Conservation (phyloP, 1,140 invertebrate species). For the Ridgeia piscesae region DNA sequence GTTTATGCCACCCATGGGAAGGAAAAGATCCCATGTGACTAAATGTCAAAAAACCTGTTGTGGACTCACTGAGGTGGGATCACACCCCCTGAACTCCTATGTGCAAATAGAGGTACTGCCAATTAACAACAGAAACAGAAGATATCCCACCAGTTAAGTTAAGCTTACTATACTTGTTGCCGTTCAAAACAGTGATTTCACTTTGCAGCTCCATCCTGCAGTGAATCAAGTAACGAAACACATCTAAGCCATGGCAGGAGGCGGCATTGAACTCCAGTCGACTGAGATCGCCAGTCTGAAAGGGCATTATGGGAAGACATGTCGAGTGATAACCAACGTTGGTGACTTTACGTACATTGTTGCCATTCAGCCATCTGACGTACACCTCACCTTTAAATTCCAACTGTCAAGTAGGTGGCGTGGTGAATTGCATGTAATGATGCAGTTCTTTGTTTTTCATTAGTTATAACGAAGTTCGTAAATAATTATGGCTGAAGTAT, state of each 20-base stretch:
- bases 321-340: slow-evolving; percentile 42
- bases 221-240: background rate
- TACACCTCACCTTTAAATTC: slow-evolving; percentile 50
- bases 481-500: too few relatives aligned
- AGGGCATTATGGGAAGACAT: slow-evolving; percentile 36
- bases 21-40: too few relatives aligned
- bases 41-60: too few relatives aligned
- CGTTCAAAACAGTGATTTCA: background rate
- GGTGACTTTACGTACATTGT: slow-evolving; percentile 44
- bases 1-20: too few relatives aligned
- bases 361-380: slow-evolving; percentile 43
- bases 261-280: slow-evolving; percentile 3
- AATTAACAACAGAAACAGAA: too few relatives aligned
- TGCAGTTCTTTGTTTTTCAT: background rate
- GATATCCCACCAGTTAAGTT: background rate
- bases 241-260: background rate
- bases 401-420: slow-evolving; percentile 45
- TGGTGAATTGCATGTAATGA: background rate
- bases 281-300: slow-evolving; percentile 21
- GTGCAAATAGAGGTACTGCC: too few relatives aligned
- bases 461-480: too few relatives aligned
- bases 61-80: too few relatives aligned
- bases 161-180: background rate
- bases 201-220: background rate
- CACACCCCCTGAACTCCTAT: too few relatives aligned